Evolutionary conservation across 2,113 vertebrate genomes (phyloP).

Genomic region (Pyxicephalus adspersus): DNA sequence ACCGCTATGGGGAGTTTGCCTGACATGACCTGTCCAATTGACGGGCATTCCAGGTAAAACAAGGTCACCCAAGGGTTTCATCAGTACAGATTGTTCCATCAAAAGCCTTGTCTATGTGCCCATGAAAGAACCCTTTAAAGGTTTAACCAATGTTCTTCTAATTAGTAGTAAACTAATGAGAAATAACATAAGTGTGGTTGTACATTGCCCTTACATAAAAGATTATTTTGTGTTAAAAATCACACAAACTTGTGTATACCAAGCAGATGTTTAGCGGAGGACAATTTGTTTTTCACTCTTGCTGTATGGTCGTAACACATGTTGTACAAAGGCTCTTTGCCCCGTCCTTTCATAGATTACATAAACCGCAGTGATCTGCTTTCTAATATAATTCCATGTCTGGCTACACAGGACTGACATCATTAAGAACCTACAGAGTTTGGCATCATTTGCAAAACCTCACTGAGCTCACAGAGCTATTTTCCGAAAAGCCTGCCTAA

Average conservation of each 20-base stretch:
- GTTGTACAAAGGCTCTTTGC: conserved; percentile 23
- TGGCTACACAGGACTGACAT: conserved; percentile 47
- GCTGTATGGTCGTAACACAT: conserved; percentile 39
- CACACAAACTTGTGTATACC: conserved; percentile 6
- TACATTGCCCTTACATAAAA: not conserved
- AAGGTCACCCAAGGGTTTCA: too few relatives aligned
- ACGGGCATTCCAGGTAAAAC: too few relatives aligned
- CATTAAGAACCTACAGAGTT: conserved; percentile 54
- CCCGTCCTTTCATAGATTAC: conserved; percentile 50
- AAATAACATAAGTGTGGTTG: too few relatives aligned
- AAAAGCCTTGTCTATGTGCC: too few relatives aligned
- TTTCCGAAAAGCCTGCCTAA: conserved; percentile 55
- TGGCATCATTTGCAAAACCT: conserved; percentile 55
- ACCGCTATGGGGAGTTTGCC: too few relatives aligned
- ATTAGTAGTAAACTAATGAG: too few relatives aligned
- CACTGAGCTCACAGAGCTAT: conserved; percentile 47
- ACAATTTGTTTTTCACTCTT: conserved; percentile 34
- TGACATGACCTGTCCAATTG: too few relatives aligned
- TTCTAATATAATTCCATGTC: conserved; percentile 52
- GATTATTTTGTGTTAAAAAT: conserved; percentile 9
- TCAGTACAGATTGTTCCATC: too few relatives aligned
- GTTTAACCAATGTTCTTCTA: too few relatives aligned
- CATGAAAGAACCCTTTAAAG: too few relatives aligned
- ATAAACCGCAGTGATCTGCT: conserved; percentile 54
- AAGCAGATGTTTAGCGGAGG: conserved; percentile 41